Evolutionary conservation across 2,888 invertebrate species (phyloP), one percentile per base, ranked within the genome.

Genomic region (Scaptomyza polygonia): DNA sequence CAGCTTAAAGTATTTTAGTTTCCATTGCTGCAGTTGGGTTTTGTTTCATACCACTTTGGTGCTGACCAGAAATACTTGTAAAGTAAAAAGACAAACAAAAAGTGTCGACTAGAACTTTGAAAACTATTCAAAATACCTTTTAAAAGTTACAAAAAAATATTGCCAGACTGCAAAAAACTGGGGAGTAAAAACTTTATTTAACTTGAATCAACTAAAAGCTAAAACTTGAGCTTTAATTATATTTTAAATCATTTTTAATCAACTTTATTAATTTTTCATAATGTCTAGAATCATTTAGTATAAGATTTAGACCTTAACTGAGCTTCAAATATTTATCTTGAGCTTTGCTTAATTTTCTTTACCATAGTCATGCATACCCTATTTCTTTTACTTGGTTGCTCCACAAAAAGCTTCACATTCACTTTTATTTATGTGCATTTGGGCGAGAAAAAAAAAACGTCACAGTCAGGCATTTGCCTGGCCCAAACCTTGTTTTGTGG

Each of bases 1-100:
- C 67, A 29, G 76, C 69, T 81, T 78, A 76, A 82, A 77, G 70
- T 53, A 58, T 52, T 71, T 48, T 29, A 44, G 48, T 27, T 54
- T 40, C 29, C 32, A 52, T 47, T 52, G 39, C 47, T 54, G 49
- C 56, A 47, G 18, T 42, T 42, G 18, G 32, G n/a, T 39, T 27
- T n/a, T n/a, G n/a, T n/a, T 40, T 42, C 52, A 39, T 25, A 21
- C 52, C 32, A 14, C 21, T 58, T 34, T 18, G 12, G 2, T 5
- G 21, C 45, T 32, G 40, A 39, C 34, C 42, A 52, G 34, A 25
- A 39, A 18, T 43, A 57, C n/a, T n/a, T n/a, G 48, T 45, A 16
- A 52, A 69, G 51, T 16, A 18, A 30, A 49, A 12, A 18, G 40
- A 6, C 45, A 36, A 7, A 36, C n/a, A 21, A 55, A 21, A 40